Percentiles rank a stretch among this genome's conserved stretches.
Evolutionary conservation across 64 coral and sea anemone species (phyloP).

Genomic region (Acropora yongei): DNA sequence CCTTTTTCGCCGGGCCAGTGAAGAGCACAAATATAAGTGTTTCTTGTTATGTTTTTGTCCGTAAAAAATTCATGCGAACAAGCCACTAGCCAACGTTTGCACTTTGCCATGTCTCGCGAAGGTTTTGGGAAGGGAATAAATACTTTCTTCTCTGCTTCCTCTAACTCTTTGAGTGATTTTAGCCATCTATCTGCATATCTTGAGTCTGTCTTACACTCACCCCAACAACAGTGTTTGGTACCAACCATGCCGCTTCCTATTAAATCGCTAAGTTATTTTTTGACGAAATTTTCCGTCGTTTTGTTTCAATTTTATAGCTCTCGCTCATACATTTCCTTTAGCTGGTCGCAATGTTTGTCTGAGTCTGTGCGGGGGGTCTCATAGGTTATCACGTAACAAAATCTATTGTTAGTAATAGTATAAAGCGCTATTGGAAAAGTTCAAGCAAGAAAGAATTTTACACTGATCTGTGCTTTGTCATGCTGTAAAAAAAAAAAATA

Average conservation of each 20-base stretch:
- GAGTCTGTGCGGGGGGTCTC: too few species aligned
- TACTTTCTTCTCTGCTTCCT: constrained; percentile 50
- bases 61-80: too few species aligned
- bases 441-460: too few species aligned
- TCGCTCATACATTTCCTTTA: constrained; percentile 39
- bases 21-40: too few species aligned
- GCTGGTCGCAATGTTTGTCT: too few species aligned
- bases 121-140: constrained; percentile 74
- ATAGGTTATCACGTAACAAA: too few species aligned
- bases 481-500: too few species aligned
- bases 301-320: constrained; percentile 26
- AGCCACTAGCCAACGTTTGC: constrained; percentile 30
- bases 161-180: constrained; percentile 55
- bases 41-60: too few species aligned
- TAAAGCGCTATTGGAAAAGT: too few species aligned
- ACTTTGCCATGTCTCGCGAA: constrained; percentile 53
- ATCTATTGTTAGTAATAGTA: too few species aligned
- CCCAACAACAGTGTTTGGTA: constrained; percentile 82
- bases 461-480: too few species aligned
- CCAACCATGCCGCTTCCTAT: constrained; percentile 59
- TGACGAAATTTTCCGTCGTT: constrained; percentile 26
- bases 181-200: constrained; percentile 67
- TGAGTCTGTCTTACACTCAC: constrained; percentile 69
- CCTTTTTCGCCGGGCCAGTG: constrained; percentile 18
- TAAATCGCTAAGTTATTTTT: constrained; percentile 8